Evolutionary conservation across 2,888 invertebrate species (phyloP).

Genomic region (Timandra comae): DNA sequence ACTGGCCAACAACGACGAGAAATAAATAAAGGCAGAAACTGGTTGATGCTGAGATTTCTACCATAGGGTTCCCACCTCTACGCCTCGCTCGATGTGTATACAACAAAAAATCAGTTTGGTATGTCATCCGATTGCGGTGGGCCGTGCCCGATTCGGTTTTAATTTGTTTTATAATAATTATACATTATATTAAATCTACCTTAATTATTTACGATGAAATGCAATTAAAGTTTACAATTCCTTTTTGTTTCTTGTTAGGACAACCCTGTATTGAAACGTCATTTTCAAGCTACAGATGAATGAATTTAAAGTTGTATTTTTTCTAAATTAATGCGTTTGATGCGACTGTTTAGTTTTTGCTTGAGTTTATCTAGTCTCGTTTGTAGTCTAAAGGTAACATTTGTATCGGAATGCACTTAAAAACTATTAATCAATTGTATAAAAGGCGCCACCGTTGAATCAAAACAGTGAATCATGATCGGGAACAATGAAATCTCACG

Average conservation of each 20-base stretch:
- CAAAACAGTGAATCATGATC: conserved; percentile 61
- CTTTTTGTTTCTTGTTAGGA: conserved; percentile 8
- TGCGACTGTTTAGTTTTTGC: conserved; percentile 42
- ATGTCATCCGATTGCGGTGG: conserved; percentile 5
- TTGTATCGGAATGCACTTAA: conserved; percentile 33
- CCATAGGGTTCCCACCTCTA: conserved; percentile 35
- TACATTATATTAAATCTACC: conserved; percentile 17
- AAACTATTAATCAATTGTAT: conserved; percentile 55
- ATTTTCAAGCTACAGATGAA: conserved; percentile 59
- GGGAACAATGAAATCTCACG: conserved; percentile 55
- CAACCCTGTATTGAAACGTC: conserved; percentile 30
- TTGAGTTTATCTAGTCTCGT: conserved; percentile 30
- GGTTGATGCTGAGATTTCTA: conserved; percentile 64
- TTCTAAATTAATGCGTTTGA: conserved; percentile 47
- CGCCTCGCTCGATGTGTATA: not conserved
- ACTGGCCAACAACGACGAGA: conserved; percentile 57
- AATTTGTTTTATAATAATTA: conserved; percentile 7
- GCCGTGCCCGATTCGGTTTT: not conserved
- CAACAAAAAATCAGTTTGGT: conserved; percentile 4
- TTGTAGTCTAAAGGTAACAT: too few species aligned
- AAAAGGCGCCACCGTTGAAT: conserved; percentile 54
- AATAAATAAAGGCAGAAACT: conserved; percentile 72
- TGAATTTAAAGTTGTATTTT: conserved; percentile 50
- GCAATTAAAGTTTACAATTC: not conserved
- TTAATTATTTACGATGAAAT: not conserved